Percentiles rank a stretch among this genome's conserved stretches.
Evolutionary conservation across 64 coral and sea anemone species (phyloP).

Genomic region (Pachyseris speciosa): DNA sequence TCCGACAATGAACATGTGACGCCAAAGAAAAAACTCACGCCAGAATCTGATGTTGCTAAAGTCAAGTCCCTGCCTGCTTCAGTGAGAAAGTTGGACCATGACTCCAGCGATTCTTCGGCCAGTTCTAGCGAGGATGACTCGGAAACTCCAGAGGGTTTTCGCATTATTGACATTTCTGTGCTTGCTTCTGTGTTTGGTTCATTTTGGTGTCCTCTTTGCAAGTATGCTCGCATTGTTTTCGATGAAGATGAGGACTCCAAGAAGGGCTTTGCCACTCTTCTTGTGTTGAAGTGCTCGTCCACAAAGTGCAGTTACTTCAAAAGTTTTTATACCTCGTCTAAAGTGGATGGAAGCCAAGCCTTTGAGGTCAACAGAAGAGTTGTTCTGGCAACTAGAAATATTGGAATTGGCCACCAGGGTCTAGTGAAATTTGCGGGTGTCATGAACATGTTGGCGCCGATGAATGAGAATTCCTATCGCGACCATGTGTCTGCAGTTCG

Average conservation of each 20-base stretch:
- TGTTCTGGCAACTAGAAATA: conserved; percentile 20
- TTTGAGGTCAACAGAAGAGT: conserved; percentile 47
- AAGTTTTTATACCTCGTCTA: conserved; percentile 30
- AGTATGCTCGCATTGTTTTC: too few species aligned
- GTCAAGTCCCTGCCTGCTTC: not conserved
- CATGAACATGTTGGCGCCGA: not conserved
- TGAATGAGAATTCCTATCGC: not conserved
- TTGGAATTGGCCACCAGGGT: conserved; percentile 40
- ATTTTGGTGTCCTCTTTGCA: too few species aligned
- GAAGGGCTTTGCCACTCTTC: conserved; percentile 40
- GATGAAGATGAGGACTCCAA: not conserved
- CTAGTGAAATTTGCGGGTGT: conserved; percentile 44
- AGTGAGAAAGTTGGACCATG: not conserved
- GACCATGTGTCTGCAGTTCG: not conserved
- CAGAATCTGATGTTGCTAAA: not conserved
- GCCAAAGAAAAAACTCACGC: not conserved
- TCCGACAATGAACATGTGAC: too few species aligned
- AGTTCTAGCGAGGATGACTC: too few species aligned
- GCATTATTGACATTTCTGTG: too few species aligned
- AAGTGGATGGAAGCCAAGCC: not conserved
- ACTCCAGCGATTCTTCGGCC: not conserved
- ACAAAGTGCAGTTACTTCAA: not conserved
- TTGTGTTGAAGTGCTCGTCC: conserved; percentile 4
- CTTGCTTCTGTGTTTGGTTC: too few species aligned
- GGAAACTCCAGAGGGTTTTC: too few species aligned